phyloP scores from a whole-genome alignment of 1,140 invertebrate genomes.

The Caenorhabditis brenneri region DNA sequence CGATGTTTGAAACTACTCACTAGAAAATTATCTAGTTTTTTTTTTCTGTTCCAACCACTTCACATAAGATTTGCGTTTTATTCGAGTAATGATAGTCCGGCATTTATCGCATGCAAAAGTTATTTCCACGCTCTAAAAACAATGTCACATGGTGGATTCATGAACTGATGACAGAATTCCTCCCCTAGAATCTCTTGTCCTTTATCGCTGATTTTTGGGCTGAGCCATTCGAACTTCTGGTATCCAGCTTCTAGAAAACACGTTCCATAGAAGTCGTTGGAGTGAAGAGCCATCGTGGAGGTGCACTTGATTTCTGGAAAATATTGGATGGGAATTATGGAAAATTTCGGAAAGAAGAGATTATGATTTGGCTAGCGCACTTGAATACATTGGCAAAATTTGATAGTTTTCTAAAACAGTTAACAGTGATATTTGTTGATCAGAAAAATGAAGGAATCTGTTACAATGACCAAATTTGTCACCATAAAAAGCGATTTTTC shows the following conservation, averaged over 20 bases:
- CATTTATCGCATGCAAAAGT: neutral
- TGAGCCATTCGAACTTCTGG: neutral
- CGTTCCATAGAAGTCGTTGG: neutral
- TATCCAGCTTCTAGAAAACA: neutral
- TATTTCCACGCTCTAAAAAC: neutral
- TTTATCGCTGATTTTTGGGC: neutral
- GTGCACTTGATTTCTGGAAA: constrained; percentile 6
- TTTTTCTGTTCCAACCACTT: too few relatives aligned
- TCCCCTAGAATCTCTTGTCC: neutral
- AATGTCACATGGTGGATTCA: constrained; percentile 16
- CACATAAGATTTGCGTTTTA: too few relatives aligned
- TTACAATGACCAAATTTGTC: too few relatives aligned
- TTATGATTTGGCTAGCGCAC: too few relatives aligned
- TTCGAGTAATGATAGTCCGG: too few relatives aligned
- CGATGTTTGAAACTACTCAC: too few relatives aligned
- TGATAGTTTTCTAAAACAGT: too few relatives aligned
- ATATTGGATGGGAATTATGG: neutral
- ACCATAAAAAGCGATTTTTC: too few relatives aligned
- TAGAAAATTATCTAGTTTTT: too few relatives aligned
- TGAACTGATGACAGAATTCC: neutral
- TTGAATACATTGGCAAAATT: too few relatives aligned
- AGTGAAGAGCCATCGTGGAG: neutral
- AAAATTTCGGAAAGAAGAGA: neutral
- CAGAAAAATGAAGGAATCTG: too few relatives aligned
- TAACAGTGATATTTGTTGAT: too few relatives aligned